Base-by-base conservation (phyloP, 2,888 invertebrate genomes). In the Listrodromus nycthemerus region DNA sequence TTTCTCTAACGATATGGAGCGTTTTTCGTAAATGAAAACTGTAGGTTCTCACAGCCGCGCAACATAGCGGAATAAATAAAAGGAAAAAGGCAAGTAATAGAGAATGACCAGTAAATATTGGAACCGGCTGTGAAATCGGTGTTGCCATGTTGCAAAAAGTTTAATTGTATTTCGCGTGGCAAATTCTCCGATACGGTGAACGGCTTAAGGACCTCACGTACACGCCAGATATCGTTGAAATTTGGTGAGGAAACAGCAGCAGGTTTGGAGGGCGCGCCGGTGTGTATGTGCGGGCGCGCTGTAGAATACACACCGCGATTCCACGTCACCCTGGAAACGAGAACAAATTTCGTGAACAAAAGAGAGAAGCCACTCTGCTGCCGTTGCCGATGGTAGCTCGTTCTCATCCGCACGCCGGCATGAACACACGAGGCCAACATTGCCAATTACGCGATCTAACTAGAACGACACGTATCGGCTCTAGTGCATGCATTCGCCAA, bases 381-480 rank as follows among this genome's bases (percentile, higher is more conserved):
- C 10, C 30, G 61, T 24, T 30, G 27, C 30, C 61, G 61, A 10
- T 30, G 63, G 45, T 30, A 52, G 73, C 67, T 24, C 63, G 63
- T 30, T 63, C 67, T 63, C 48, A 70, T 70, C 63, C 69, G 48
- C 69, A 52, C 69, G 65, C 70, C 65, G 74, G 66, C 61, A 66
- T 52, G 69, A 74, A 27, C 61, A 69, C 52, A 69, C 65, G 41
- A 52, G 61, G 70, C 24, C 61, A 82, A 82, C 82, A 76, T 82
- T 80, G 80, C 78, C 83, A 84, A 86, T 86, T 86, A 84, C 84
- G 83, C 75, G 79, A 78, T 83, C 71, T 70, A 84, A 84, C 65
- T 81, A 65, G 13, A 83, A 81, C 82, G 79, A 81, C 66, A 58
- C 37, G 58, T 66, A 78, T 71, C 66, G 73, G 73, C 73, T 48